Conservation (phyloP, 2,888 invertebrate genomes). For the Philonicus albiceps region DNA sequence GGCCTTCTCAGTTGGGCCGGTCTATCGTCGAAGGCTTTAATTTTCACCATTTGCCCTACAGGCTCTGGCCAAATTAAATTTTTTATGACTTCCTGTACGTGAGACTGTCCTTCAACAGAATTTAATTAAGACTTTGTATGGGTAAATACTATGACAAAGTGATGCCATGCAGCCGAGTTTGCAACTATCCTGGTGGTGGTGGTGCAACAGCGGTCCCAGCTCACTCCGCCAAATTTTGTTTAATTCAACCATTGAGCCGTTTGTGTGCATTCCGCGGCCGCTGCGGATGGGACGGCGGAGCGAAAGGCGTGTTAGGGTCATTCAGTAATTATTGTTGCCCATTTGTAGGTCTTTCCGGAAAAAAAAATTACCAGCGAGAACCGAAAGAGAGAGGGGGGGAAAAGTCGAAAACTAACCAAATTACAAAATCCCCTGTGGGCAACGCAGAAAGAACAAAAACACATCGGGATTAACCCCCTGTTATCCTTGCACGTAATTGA, state of each 20-base stretch:
- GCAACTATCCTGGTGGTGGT: background rate
- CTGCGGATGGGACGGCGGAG: background rate
- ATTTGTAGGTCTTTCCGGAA: background rate
- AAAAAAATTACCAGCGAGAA: conserved; percentile 23
- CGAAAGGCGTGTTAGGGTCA: background rate
- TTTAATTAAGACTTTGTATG: conserved; percentile 38
- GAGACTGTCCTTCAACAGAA: conserved; percentile 14
- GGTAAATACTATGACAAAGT: conserved; percentile 4
- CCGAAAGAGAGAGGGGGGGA: no score
- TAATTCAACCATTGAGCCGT: background rate
- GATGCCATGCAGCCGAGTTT: background rate
- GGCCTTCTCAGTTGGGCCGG: background rate
- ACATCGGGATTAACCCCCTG: background rate
- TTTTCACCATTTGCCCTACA: background rate
- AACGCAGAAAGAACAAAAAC: background rate
- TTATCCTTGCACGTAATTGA: conserved; percentile 10
- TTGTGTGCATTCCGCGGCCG: background rate
- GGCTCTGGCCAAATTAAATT: conserved; percentile 12
- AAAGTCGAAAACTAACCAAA: conserved; percentile 37
- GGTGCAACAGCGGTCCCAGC: background rate
- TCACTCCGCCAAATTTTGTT: background rate
- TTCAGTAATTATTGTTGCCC: conserved; percentile 14
- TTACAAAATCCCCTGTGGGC: conserved; percentile 14
- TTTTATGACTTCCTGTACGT: conserved; percentile 27
- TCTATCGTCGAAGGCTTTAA: background rate